phyloP scores from a whole-genome alignment of 2,797 vertebrate genomes.

The Chaunax sp. region DNA sequence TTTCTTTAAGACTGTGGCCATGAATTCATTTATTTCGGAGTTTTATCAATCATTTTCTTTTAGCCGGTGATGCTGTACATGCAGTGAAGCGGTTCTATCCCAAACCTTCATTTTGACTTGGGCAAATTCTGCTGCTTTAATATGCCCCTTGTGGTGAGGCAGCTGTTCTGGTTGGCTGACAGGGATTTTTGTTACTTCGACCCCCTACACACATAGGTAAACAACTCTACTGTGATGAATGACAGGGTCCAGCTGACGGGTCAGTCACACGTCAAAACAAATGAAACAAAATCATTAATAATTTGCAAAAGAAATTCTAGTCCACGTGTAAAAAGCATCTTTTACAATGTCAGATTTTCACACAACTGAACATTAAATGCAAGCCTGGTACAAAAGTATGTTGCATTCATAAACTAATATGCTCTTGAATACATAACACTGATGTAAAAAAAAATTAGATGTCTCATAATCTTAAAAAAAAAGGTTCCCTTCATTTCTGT shows the following conservation, averaged over 20 bases:
- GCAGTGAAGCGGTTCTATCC: not conserved
- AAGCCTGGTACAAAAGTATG: no score
- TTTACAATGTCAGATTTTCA: not conserved
- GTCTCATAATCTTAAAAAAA: not conserved
- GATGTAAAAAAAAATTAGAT: constrained; percentile 1
- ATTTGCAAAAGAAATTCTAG: not conserved
- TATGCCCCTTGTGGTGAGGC: constrained; percentile 28
- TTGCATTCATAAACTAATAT: no score
- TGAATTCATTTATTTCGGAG: constrained; percentile 1
- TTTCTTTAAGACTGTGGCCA: constrained; percentile 77
- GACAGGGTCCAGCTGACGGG: constrained; percentile 25
- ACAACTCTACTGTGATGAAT: constrained; percentile 21
- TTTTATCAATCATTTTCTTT: not conserved
- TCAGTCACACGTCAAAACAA: constrained; percentile 9
- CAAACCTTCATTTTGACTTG: constrained; percentile 4
- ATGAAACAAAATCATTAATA: not conserved
- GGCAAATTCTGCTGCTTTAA: constrained; percentile 19
- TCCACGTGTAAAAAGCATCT: not conserved
- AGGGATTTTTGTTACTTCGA: constrained; percentile 6
- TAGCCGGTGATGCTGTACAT: not conserved
- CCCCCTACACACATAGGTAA: constrained; percentile 18
- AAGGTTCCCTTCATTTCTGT: constrained; percentile 39
- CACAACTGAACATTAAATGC: no score
- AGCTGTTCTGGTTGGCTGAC: constrained; percentile 40
- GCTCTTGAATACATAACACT: not conserved